A percentile compares a stretch with the other conserved stretches of the same genome.
Evolutionary conservation across 2,113 vertebrate genomes (phyloP).

Genomic region (Urocitellus parryii): DNA sequence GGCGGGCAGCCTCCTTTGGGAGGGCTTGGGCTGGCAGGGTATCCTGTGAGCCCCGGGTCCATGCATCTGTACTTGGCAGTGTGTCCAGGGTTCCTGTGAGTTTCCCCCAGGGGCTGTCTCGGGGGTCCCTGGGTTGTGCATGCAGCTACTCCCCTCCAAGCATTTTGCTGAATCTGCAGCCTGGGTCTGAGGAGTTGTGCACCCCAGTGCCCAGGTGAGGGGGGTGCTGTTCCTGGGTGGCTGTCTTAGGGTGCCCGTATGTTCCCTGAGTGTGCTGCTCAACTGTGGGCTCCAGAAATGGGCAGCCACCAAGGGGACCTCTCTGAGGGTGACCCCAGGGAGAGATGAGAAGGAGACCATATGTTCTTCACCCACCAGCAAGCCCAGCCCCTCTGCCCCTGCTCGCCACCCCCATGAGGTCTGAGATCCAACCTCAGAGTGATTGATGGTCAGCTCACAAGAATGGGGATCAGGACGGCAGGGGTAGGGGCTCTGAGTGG

Average conservation of each 20-base stretch:
- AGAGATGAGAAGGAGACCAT: neutral
- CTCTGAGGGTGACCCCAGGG: too few species aligned
- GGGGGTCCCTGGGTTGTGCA: too few species aligned
- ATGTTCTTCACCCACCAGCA: neutral
- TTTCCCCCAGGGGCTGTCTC: neutral
- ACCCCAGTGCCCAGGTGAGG: neutral
- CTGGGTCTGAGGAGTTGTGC: neutral
- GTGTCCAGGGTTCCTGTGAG: neutral
- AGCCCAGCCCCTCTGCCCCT: neutral
- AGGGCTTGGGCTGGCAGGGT: neutral
- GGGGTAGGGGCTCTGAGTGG: neutral
- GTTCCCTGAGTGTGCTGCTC: neutral
- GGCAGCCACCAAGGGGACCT: neutral
- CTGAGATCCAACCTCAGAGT: neutral
- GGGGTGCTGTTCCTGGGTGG: neutral
- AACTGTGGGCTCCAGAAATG: neutral
- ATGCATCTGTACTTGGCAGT: neutral
- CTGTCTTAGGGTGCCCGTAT: rapidly evolving
- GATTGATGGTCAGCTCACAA: neutral
- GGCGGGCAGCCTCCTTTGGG: neutral
- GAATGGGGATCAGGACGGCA: neutral
- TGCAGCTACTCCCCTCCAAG: rapidly evolving
- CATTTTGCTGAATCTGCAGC: neutral
- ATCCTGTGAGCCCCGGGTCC: neutral
- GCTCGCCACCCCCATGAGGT: neutral